phyloP scores from a whole-genome alignment of 2,113 vertebrate species.

The Lates calcarifer region DNA sequence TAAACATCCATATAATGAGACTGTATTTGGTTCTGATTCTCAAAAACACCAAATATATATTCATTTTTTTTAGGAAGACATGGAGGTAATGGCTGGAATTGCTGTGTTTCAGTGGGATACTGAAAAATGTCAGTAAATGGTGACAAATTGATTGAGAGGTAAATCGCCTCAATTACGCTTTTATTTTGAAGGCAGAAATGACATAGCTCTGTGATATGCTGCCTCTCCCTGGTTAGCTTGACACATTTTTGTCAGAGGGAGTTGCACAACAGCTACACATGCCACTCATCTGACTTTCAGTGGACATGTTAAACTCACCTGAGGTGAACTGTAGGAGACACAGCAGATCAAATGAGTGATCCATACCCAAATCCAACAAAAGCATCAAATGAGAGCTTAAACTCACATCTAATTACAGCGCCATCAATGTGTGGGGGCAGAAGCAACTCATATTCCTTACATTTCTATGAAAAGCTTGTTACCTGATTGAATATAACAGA shows the following conservation, averaged over 20 bases:
- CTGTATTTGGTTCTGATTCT: too few relatives aligned
- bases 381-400: background rate
- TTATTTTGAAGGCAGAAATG: conserved; percentile 14
- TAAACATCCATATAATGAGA: conserved; percentile 1
- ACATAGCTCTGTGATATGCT: background rate
- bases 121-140: too few relatives aligned
- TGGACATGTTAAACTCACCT: background rate
- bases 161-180: background rate
- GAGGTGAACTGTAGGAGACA: background rate
- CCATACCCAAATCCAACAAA: background rate
- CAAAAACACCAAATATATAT: too few relatives aligned
- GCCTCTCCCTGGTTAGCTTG: background rate
- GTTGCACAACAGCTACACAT: conserved; percentile 37
- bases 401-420: too few relatives aligned
- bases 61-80: too few relatives aligned
- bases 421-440: too few relatives aligned
- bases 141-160: background rate
- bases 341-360: background rate
- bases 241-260: background rate
- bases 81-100: too few relatives aligned
- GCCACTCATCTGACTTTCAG: conserved; percentile 30
- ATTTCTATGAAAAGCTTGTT: background rate
- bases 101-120: too few relatives aligned
- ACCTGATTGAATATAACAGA: too few relatives aligned
- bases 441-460: background rate